Evolutionary conservation across 2,797 vertebrate genomes (phyloP).

Genomic region (Lerista edwardsae): DNA sequence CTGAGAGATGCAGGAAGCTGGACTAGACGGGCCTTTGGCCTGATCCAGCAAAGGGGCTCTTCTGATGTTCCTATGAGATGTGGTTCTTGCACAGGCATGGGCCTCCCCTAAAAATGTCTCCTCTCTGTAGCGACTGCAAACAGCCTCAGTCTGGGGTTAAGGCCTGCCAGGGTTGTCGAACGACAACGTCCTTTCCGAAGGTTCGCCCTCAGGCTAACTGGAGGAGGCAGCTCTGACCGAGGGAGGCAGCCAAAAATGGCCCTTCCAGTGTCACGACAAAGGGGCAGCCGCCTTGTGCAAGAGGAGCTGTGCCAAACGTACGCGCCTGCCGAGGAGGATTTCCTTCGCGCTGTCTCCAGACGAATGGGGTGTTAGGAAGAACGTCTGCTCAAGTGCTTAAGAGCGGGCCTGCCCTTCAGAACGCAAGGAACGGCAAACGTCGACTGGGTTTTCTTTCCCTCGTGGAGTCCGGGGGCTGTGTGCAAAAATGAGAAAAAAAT

Average conservation of each 20-base stretch:
- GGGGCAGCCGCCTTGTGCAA: accelerated
- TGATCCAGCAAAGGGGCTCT: no score
- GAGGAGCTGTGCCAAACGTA: not conserved
- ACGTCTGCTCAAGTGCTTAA: not conserved
- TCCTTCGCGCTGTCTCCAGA: not conserved
- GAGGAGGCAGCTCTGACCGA: not conserved
- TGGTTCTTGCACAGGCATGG: slow-evolving; percentile 23
- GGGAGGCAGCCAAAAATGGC: not conserved
- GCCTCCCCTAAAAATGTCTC: no score
- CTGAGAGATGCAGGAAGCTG: no score
- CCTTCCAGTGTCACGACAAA: accelerated
- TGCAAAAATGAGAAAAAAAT: no score
- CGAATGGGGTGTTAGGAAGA: not conserved
- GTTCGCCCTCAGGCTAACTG: accelerated
- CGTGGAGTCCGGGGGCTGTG: accelerated
- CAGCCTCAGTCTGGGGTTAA: not conserved
- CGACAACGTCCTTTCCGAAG: slow-evolving; percentile 18
- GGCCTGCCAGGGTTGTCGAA: slow-evolving; percentile 1
- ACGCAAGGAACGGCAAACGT: accelerated
- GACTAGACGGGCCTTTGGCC: no score
- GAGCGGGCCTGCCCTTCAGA: not conserved
- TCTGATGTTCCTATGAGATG: no score
- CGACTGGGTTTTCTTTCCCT: not conserved
- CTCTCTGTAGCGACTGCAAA: not conserved
- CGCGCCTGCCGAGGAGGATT: accelerated